Base-by-base conservation (phyloP, 1,140 invertebrate species). In the Aphelinus atriplicis region DNA sequence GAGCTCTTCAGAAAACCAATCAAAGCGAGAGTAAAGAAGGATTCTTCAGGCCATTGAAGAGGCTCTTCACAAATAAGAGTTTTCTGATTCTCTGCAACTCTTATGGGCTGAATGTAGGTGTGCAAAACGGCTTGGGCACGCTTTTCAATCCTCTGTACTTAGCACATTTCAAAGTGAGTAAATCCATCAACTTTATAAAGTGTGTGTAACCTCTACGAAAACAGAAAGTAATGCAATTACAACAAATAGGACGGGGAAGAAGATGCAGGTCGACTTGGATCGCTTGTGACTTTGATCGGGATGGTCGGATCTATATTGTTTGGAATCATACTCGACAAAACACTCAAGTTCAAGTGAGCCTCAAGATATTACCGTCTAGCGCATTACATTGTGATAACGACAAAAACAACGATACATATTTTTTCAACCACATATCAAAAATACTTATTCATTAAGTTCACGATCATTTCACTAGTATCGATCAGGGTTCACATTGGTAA, bases 281-380 rank as follows among this genome's bases (percentile, higher is more conserved):
- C 94, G 26, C 85, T 90, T 1, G 90, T 95, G 73, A 91, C 94
- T 3, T 77, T 94, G 2, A 86, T 89, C 47, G 94, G 94, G 60
- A 91, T 94, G 84, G 50, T 90, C 1, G 94, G 93, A 4, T 91
- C 93, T 1, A 87, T 95, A 9, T 81, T 90, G 48, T 91, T 90
- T 60, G 94, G 94, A 43, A 80, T 93, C 65, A 89, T 93, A 83
- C 84, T 95, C n/a, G 94, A 95, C 76, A 91, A 87, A 77, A 91
- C 90, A 1, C 86, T 89, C 48, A 89, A 88, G 76, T 92, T 85
- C 84, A 91, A 91, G 89, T 90, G 80, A 85, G 84, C 5, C 53
- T 55, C 5, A 5, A 55, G 5, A 55, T 10, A 55, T 55, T 26
- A 26, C 26, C 26, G 26, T 26, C 26, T 26, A 26, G 26, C 26